These are phyloP conservation scores for Trididemnum nubilum DNA, from an alignment of 23 tunicate genomes.

Conservation along the genomic window DNA sequence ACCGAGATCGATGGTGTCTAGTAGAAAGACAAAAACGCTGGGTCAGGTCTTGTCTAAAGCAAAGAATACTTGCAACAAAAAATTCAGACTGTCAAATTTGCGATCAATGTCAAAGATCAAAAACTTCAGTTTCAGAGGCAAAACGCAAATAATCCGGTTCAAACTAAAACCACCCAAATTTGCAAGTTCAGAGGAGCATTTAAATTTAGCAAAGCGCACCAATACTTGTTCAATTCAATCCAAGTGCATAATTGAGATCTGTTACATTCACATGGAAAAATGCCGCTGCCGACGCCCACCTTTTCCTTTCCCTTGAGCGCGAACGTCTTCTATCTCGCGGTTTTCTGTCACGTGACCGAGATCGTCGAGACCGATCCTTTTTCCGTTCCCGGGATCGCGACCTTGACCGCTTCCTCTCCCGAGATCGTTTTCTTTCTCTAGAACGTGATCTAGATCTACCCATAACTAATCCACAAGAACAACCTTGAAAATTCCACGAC, in stretches of 20 bases:
- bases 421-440: no score
- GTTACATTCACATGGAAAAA: background rate
- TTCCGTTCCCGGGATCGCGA: slow-evolving; percentile 63
- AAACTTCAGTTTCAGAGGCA: no score
- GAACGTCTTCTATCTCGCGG: slow-evolving; percentile 54
- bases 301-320: slow-evolving; percentile 56
- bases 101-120: no score
- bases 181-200: background rate
- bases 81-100: no score
- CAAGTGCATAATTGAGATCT: background rate
- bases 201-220: background rate
- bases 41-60: background rate
- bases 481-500: no score
- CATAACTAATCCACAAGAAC: no score
- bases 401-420: no score
- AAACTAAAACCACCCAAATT: background rate
- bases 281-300: slow-evolving; percentile 6
- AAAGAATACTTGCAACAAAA: no score
- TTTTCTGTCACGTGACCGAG: slow-evolving; percentile 74
- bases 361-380: slow-evolving; percentile 50
- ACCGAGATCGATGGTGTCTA: slow-evolving; percentile 34
- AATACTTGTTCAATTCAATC: background rate
- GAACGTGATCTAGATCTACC: no score
- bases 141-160: no score
- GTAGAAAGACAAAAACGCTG: background rate